Conservation (phyloP, 2,888 invertebrate species). For the Chironomus tentans region DNA sequence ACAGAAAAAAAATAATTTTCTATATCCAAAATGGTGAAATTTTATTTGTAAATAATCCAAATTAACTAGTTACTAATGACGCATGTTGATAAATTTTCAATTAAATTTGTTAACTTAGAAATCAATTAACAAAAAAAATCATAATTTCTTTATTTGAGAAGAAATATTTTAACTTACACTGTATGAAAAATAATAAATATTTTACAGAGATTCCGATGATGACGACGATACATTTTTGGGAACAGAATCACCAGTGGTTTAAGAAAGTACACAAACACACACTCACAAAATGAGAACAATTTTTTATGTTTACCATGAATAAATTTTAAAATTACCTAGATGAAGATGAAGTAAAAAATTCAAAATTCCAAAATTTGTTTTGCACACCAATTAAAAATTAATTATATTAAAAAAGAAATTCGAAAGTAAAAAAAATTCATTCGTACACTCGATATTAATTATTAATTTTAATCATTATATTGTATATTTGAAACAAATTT, state of each 20-base stretch:
- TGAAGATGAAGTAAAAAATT: neutral
- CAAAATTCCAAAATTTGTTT: neutral
- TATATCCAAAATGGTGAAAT: too few species aligned
- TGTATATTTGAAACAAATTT: neutral
- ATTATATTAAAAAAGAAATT: neutral
- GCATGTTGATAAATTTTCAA: too few species aligned
- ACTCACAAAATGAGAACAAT: too few species aligned
- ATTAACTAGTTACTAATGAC: too few species aligned
- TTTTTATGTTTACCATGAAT: neutral
- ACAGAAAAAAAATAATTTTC: too few species aligned
- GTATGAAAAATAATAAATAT: conserved; percentile 22
- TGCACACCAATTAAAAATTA: neutral
- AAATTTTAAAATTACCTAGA: neutral
- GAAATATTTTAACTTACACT: neutral
- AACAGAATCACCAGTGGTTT: conserved; percentile 42
- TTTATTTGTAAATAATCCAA: too few species aligned
- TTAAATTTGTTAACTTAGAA: too few species aligned
- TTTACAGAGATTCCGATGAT: conserved; percentile 33
- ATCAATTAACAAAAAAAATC: too few species aligned
- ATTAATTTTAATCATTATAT: neutral
- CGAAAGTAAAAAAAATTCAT: neutral
- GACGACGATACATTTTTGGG: conserved; percentile 33
- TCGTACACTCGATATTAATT: neutral
- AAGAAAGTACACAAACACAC: conserved; percentile 25
- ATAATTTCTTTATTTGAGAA: too few species aligned